Conservation (phyloP, 1,140 invertebrate species). For the Neodiprion fabricii region DNA sequence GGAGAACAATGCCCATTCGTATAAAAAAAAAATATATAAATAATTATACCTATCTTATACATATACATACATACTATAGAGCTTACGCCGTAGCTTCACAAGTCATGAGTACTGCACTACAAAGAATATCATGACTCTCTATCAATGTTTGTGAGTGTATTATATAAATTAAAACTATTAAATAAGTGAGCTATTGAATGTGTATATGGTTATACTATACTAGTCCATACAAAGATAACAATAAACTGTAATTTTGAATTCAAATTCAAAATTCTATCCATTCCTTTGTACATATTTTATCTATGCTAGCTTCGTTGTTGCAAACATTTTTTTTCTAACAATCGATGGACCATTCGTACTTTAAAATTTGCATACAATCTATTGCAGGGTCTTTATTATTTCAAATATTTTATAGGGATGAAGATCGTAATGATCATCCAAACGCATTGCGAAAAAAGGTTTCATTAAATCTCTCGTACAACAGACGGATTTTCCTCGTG, state of each 20-base stretch:
- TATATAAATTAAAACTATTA: conserved; percentile 52
- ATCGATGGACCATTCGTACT: too few relatives aligned
- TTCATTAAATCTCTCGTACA: too few relatives aligned
- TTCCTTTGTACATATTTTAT: conserved; percentile 23
- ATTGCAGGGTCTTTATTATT: too few relatives aligned
- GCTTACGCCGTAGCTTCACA: conserved; percentile 59
- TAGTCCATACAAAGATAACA: conserved; percentile 61
- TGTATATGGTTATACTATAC: conserved; percentile 61
- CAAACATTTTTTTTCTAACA: conserved; percentile 9
- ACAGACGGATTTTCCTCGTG: too few relatives aligned
- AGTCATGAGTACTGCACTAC: conserved; percentile 54
- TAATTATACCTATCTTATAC: conserved; percentile 52
- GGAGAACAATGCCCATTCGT: conserved; percentile 23
- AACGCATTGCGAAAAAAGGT: too few relatives aligned
- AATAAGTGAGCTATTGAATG: conserved; percentile 59
- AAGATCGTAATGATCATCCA: too few relatives aligned
- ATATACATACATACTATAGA: conserved; percentile 50
- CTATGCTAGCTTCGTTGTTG: conserved; percentile 20
- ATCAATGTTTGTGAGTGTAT: conserved; percentile 53
- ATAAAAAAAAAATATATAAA: conserved; percentile 46
- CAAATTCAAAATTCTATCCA: conserved; percentile 41
- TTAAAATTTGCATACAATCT: too few relatives aligned
- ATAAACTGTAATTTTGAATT: conserved; percentile 64
- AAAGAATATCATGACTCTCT: conserved; percentile 7
- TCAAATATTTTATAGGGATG: too few relatives aligned